Conservation (phyloP, 1,140 invertebrate genomes). For the Steinernema khuongi region DNA sequence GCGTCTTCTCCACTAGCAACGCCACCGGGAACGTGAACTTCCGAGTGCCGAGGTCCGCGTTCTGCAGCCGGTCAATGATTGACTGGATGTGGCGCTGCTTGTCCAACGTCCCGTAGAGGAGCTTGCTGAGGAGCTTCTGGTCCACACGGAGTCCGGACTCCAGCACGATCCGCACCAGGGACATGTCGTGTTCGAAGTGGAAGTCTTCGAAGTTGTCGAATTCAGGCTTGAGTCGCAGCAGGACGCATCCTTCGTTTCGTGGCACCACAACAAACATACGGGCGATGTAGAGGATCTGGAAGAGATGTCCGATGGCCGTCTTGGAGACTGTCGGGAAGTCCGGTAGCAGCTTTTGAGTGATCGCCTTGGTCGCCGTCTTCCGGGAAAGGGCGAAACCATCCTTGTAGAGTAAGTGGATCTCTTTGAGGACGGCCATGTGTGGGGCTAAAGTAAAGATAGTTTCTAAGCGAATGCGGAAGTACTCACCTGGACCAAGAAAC, state of each 20-base stretch:
- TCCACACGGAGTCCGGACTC: not conserved
- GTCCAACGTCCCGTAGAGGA: not conserved
- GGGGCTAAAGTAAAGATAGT: not conserved
- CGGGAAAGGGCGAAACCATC: not conserved
- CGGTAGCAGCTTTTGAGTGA: not conserved
- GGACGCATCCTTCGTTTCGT: not conserved
- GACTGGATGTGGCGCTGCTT: not conserved
- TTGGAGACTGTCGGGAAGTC: not conserved
- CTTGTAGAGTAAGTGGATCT: not conserved
- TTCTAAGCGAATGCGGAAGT: not conserved
- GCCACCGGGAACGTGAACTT: not conserved
- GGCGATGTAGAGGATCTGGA: constrained; percentile 5
- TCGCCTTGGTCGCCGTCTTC: not conserved
- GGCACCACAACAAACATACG: not conserved
- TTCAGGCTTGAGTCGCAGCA: constrained; percentile 2
- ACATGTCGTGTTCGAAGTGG: not conserved
- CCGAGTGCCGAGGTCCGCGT: not conserved
- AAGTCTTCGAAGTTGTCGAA: not conserved
- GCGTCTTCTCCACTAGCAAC: not conserved
- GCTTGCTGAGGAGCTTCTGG: not conserved
- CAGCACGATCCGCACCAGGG: not conserved
- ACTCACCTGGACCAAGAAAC: not conserved
- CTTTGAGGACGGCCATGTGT: not conserved
- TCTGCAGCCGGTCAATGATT: not conserved
- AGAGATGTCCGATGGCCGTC: not conserved